Conservation (phyloP, 2,888 invertebrate genomes). For the Apoda limacodes region DNA sequence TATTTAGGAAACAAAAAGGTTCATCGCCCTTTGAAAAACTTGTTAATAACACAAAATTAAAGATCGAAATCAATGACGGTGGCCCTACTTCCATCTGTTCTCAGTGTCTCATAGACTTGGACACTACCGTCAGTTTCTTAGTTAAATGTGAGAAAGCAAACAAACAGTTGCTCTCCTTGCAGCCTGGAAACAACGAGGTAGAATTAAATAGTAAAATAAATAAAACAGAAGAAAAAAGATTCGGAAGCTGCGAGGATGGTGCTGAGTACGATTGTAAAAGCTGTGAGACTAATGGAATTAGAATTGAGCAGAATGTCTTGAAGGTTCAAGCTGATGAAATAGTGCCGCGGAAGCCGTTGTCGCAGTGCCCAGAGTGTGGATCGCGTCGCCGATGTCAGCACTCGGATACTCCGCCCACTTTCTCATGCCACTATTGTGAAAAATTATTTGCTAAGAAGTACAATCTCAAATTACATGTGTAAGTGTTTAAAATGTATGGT, state of each 20-base stretch:
- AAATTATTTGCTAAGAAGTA: conserved; percentile 40
- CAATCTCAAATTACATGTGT: conserved; percentile 38
- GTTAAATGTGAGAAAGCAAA: conserved; percentile 36
- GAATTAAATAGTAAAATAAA: conserved; percentile 1
- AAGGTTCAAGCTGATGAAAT: background rate
- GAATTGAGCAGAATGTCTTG: background rate
- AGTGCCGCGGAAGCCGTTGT: too few relatives aligned
- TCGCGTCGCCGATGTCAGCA: conserved; percentile 31
- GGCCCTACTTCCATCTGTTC: conserved; percentile 36
- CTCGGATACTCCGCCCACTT: conserved; percentile 26
- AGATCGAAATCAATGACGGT: conserved; percentile 26
- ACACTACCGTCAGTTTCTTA: conserved; percentile 33
- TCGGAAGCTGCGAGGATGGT: too few relatives aligned
- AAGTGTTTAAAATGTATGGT: conserved; percentile 23
- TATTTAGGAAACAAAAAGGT: conserved; percentile 29
- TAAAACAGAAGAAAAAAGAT: conserved; percentile 5
- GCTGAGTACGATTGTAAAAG: too few relatives aligned
- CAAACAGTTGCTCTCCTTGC: conserved; percentile 17
- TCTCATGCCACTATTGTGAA: conserved; percentile 32
- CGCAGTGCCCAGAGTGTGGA: conserved; percentile 27
- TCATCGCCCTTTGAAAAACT: conserved; percentile 31
- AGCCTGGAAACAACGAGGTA: too few relatives aligned
- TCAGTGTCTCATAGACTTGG: conserved; percentile 35
- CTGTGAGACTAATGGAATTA: too few relatives aligned
- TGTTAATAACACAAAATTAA: conserved; percentile 27